A percentile compares a stretch with the other conserved stretches of the same genome.
These are phyloP conservation scores for Heterodera filipjevi DNA, from an alignment of 2,888 invertebrate species.

Conservation along the genomic window DNA sequence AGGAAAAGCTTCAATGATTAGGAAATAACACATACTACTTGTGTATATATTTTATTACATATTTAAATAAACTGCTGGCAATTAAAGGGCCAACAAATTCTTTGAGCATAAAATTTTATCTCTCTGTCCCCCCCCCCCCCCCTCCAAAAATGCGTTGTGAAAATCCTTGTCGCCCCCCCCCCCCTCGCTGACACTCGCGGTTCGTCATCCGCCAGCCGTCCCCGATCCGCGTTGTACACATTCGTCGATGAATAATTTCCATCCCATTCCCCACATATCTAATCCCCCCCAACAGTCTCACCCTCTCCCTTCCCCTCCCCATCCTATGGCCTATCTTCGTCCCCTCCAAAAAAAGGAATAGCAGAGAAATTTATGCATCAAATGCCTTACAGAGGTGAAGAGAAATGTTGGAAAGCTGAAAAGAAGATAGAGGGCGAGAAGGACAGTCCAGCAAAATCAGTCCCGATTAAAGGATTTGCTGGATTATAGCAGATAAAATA, in stretches of 20 bases:
- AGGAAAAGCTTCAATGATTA: not conserved
- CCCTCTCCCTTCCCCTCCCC: not conserved
- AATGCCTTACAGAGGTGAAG: not conserved
- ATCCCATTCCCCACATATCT: slow-evolving; percentile 12
- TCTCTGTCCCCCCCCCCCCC: not conserved
- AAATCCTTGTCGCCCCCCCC: not conserved
- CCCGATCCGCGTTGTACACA: slow-evolving; percentile 9
- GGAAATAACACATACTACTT: not conserved
- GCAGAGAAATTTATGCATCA: not conserved
- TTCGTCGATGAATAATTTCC: not conserved
- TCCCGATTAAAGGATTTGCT: too few species aligned
- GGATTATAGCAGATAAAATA: too few species aligned
- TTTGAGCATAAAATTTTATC: slow-evolving; percentile 5
- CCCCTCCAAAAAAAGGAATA: not conserved
- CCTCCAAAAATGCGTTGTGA: slow-evolving; percentile 4
- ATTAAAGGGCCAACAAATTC: not conserved
- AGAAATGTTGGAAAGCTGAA: not conserved
- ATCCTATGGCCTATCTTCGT: not conserved
- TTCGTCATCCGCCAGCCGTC: not conserved
- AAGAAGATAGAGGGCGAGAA: not conserved
- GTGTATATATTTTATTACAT: too few species aligned
- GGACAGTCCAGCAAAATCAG: not conserved
- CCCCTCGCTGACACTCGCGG: not conserved
- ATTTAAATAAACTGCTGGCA: not conserved
- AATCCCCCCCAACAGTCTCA: not conserved